Percentiles rank a stretch among this genome's conserved stretches.
phyloP scores from a whole-genome alignment of 2,113 vertebrate species.

The Proteles cristata region DNA sequence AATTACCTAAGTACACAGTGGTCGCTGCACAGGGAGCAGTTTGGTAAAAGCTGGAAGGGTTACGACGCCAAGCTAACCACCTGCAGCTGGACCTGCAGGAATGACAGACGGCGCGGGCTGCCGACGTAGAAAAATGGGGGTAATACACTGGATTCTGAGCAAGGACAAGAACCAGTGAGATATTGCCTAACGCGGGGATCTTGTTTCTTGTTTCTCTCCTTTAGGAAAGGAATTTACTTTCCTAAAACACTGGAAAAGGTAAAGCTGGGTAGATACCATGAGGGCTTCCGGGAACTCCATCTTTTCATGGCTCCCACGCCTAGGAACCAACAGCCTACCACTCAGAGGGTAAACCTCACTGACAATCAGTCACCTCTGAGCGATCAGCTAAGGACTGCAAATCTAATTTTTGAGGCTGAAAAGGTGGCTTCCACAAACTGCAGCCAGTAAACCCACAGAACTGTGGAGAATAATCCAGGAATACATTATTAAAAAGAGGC shows the following conservation, averaged over 20 bases:
- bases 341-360: not conserved
- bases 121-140: not conserved
- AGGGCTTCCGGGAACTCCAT: not conserved
- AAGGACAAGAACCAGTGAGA: not conserved
- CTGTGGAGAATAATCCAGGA: conserved; percentile 17
- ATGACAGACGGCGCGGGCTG: not conserved
- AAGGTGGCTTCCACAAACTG: conserved; percentile 9
- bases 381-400: not conserved
- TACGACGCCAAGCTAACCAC: not conserved
- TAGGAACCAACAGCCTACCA: not conserved
- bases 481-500: not conserved
- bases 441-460: not conserved
- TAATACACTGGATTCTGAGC: conserved; percentile 29
- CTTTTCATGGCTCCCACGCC: not conserved
- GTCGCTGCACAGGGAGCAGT: not conserved
- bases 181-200: not conserved
- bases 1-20: not conserved
- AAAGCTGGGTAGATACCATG: not conserved
- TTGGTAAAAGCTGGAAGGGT: not conserved
- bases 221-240: not conserved
- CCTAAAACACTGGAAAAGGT: conserved; percentile 7
- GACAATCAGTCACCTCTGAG: not conserved
- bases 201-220: conserved; percentile 46
- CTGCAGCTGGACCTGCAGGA: not conserved
- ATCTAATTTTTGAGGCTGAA: not conserved